These are phyloP conservation scores for Chrysopa pallens DNA, from an alignment of 1,140 invertebrate species.

Conservation along the genomic window DNA sequence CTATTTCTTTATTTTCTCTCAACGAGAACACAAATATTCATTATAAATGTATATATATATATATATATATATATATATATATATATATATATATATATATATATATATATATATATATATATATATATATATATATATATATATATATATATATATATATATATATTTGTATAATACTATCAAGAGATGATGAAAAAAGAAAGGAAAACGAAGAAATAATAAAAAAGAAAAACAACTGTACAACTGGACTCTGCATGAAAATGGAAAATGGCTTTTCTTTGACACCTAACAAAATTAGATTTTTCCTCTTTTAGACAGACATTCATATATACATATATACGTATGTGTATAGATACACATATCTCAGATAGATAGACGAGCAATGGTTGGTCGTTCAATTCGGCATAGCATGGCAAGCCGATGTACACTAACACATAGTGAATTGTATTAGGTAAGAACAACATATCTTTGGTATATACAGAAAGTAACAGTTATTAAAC, in stretches of 20 bases:
- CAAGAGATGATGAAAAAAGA: not conserved
- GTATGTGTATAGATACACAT: too few relatives aligned
- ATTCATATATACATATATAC: too few relatives aligned
- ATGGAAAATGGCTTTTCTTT: conserved; percentile 26
- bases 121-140: not conserved
- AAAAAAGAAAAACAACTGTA: conserved; percentile 10
- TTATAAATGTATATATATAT: not conserved
- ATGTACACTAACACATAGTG: too few relatives aligned
- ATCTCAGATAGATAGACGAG: too few relatives aligned
- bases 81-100: not conserved
- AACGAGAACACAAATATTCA: not conserved
- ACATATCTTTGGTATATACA: too few relatives aligned
- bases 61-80: not conserved
- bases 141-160: not conserved
- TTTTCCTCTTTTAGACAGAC: conserved; percentile 6
- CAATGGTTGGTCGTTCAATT: too few relatives aligned
- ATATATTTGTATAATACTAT: not conserved
- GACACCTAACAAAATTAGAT: conserved; percentile 25
- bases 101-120: not conserved
- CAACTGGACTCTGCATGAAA: conserved; percentile 15
- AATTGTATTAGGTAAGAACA: too few relatives aligned
- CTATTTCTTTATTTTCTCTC: not conserved
- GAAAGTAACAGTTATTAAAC: too few relatives aligned
- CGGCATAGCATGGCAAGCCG: too few relatives aligned
- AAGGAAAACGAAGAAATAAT: conserved; percentile 9